Evolutionary conservation across 2,888 invertebrate species (phyloP).

Genomic region (Didymodactylos carnosus): DNA sequence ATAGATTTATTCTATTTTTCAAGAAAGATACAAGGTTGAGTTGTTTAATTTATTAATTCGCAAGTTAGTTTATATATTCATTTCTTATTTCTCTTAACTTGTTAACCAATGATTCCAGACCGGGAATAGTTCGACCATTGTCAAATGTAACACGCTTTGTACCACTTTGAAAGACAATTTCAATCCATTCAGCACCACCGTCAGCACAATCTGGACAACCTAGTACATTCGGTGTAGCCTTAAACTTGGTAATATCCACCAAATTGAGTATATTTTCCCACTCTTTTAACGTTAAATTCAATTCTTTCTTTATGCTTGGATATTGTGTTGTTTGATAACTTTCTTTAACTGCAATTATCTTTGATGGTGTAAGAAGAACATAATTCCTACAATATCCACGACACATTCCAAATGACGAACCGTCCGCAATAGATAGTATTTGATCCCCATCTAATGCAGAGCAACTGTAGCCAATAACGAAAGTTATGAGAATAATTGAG

Average conservation of each 20-base stretch:
- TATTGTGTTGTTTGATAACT: background rate
- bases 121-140: background rate
- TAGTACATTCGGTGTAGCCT: too few relatives aligned
- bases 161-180: background rate
- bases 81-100: background rate
- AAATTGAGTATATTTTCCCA: too few relatives aligned
- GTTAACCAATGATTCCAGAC: background rate
- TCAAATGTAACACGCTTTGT: background rate
- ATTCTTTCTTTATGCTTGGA: background rate
- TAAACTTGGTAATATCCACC: too few relatives aligned
- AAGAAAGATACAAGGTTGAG: too few relatives aligned
- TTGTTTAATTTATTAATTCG: background rate
- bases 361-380: background rate
- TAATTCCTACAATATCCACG: background rate
- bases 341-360: background rate
- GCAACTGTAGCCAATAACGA: too few relatives aligned
- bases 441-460: too few relatives aligned
- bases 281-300: too few relatives aligned
- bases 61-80: background rate
- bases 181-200: background rate
- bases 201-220: background rate
- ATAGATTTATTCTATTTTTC: too few relatives aligned
- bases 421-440: background rate
- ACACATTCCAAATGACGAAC: background rate
- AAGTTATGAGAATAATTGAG: too few relatives aligned